Base-by-base conservation (phyloP, 2,888 invertebrate genomes). In the Podotricha telesiphe region DNA sequence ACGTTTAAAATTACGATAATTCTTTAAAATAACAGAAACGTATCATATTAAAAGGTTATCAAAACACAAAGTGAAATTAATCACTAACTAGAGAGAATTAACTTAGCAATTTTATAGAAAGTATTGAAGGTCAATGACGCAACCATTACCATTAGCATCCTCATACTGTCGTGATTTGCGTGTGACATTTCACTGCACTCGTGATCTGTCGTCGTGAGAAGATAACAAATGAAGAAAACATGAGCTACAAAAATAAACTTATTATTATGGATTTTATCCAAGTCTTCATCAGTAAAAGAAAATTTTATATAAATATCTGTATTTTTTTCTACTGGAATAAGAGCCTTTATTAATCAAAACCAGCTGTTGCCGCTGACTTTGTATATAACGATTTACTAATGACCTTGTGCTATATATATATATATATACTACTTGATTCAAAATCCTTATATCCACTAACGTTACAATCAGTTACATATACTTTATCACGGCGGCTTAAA, bases 101-200 rank as follows among this genome's bases (percentile, higher is more conserved):
- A 40, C 20, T 63, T 2, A 17, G 62, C 34, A 50, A 8, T 37
- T 65, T 37, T 37, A 40, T 11, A 45, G 42, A 28, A 10, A 61
- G 3, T 37, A 62, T 37, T 45, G 51, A 61, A 48, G 59, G 45
- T 51, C 53, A 58, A 61, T 70, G 42, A 62, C 37, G 28, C 47
- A 65, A 56, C 34, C 40, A 48, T 40, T 34, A 56, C 34, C 40
- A 48, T 40, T 34, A 61, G 13, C 45, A 63, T 67, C 65, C 48
- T 62, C 62, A 55, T 66, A 70, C 53, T 64, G 64, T 62, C 68
- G 72, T 69, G 67, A 71, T 71, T 67, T 65, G 67, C 68, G 67
- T 69, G 71, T 71, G 68, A 71, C 73, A 73, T 68, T 73, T 73
- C 50, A 62, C 73, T 67, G 47, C 48, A 68, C 65, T 71, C 71